These are phyloP conservation scores for Hydrophis major DNA, from an alignment of 2,797 vertebrate genomes.

Conservation along the genomic window DNA sequence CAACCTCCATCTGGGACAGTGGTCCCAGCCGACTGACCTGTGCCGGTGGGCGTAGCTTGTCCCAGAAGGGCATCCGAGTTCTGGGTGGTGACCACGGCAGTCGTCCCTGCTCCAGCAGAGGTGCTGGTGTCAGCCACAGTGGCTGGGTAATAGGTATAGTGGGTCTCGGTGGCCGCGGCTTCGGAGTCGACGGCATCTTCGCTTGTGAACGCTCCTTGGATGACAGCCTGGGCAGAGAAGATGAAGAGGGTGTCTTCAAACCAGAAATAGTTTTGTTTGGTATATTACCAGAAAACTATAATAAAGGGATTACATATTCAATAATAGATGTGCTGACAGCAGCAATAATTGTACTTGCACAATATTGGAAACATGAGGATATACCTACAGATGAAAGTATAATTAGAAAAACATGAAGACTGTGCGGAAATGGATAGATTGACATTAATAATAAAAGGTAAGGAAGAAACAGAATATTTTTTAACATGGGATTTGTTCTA, in stretches of 20 bases:
- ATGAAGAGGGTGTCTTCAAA: background rate
- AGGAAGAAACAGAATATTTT: no score
- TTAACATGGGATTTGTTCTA: no score
- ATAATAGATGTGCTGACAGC: no score
- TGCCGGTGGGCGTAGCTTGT: slow-evolving; percentile 82
- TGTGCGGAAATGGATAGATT: no score
- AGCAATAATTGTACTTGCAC: no score
- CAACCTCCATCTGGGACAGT: background rate
- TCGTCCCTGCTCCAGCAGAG: slow-evolving; percentile 55
- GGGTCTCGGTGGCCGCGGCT: slow-evolving; percentile 75
- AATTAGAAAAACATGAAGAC: no score
- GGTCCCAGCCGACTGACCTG: slow-evolving; percentile 43
- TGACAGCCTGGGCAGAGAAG: slow-evolving; percentile 62
- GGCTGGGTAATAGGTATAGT: slow-evolving; percentile 90
- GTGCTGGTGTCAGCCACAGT: slow-evolving; percentile 69
- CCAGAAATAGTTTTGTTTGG: no score
- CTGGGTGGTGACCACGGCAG: slow-evolving; percentile 84
- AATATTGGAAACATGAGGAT: no score
- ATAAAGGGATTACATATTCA: no score
- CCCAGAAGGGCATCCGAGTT: slow-evolving; percentile 84
- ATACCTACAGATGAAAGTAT: no score
- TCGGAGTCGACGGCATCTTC: slow-evolving; percentile 71
- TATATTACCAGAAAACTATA: no score
- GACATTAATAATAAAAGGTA: no score
- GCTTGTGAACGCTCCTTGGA: slow-evolving; percentile 75